These are phyloP conservation scores for Ctena decussata DNA, from an alignment of 2,888 invertebrate genomes.

Conservation along the genomic window DNA sequence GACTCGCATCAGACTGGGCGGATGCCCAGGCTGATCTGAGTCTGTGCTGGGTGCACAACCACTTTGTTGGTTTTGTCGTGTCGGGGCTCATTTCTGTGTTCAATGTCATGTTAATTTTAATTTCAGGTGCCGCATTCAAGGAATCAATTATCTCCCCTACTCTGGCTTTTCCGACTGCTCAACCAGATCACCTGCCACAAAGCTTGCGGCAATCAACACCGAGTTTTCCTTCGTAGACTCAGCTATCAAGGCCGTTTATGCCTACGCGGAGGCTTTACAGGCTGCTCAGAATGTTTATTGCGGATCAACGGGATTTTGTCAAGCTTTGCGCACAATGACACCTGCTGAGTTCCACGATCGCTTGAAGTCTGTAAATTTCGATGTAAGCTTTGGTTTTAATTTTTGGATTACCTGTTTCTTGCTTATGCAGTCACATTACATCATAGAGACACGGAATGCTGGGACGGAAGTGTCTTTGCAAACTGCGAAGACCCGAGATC, in stretches of 20 bases:
- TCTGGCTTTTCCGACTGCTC: constrained; percentile 60
- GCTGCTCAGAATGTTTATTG: constrained; percentile 69
- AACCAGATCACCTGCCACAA: constrained; percentile 32
- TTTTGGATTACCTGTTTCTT: too few species aligned
- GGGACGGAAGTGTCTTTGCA: too few species aligned
- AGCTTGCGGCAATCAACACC: constrained; percentile 35
- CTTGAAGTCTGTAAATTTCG: constrained; percentile 69
- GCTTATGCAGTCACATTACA: too few species aligned
- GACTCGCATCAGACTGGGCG: too few species aligned
- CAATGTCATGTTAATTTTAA: too few species aligned
- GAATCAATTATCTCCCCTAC: constrained; percentile 70
- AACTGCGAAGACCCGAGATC: too few species aligned
- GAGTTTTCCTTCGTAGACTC: constrained; percentile 72
- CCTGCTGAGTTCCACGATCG: constrained; percentile 73
- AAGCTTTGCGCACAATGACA: constrained; percentile 62
- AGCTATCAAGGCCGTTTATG: constrained; percentile 79
- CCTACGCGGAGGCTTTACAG: constrained; percentile 79
- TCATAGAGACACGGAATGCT: too few species aligned
- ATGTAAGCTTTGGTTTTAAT: constrained; percentile 52
- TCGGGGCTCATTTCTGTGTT: too few species aligned
- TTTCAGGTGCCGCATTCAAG: constrained; percentile 54
- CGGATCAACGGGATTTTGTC: constrained; percentile 65
- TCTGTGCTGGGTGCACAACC: too few species aligned
- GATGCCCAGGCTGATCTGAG: too few species aligned
- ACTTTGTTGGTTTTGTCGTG: too few species aligned